Base-by-base conservation (phyloP, 2,888 invertebrate species). In the Drosophila kokeensis region DNA sequence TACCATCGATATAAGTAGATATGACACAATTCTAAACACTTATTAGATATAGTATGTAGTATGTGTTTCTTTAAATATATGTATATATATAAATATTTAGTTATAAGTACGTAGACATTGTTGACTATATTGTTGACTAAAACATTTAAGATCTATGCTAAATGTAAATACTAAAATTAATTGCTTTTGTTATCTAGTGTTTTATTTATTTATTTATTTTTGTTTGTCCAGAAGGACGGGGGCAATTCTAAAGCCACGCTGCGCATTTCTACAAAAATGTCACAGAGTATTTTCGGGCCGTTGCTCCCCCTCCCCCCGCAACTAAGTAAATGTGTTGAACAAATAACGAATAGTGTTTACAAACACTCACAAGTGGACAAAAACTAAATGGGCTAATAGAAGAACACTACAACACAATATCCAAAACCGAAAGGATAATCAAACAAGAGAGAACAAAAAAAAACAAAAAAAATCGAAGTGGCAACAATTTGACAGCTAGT, bases 141-240 rank as follows among this genome's bases (percentile, higher is more conserved):
- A 68, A 84, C 83, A 86, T 84, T 88, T 80, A 84, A 67, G 54
- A 60, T 45, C 86, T 85, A 88, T 73, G 61, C 83, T 83, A 83
- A 69, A 61, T 69, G 64, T 77, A 67, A 78, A 67, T 82, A 71
- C 71, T 80, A 79, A 45, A 67, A 57, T 61, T 78, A 64, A 48
- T 42, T 55, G 18, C 8, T 29, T 60, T 53, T 64, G 45, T 54
- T 60, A 63, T 36, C 57, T 54, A 71, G 36, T 63, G 36, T 59
- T 63, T 40, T 40, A 18, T 11, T 55, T 57, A 29, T 38, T 27
- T 55, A 10, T n/a, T 27, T 29, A 8, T 13, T 15, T 21, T 21
- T 34, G 10, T 38, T 7, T 54, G 32, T 54, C 30, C 38, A 40
- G 24, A 30, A 38, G 30, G 54, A 11, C 5, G 71, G 29, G 59